Conservation (phyloP, 2,888 invertebrate genomes). For the Philhelius pedissequus region DNA sequence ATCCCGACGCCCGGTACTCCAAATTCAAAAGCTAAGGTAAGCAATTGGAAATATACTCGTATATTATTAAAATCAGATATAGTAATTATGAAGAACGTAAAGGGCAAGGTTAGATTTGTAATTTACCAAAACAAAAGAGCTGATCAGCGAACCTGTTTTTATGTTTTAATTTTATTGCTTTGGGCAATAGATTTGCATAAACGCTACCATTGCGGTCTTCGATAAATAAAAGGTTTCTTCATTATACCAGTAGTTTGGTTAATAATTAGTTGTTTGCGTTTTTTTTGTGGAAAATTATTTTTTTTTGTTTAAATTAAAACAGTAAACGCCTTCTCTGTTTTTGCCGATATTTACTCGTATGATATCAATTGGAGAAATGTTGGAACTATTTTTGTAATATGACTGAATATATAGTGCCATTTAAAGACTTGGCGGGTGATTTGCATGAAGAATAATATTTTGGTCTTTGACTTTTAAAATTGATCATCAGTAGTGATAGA, state of each 20-base stretch:
- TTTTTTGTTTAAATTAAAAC: not conserved
- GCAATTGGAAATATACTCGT: conserved; percentile 22
- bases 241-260: not conserved
- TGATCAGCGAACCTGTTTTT: conserved; percentile 33
- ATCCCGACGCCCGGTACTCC: conserved; percentile 88
- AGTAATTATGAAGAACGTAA: not conserved
- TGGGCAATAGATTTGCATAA: not conserved
- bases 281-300: not conserved
- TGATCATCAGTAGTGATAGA: too few relatives aligned
- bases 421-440: too few relatives aligned
- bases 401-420: too few relatives aligned
- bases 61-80: conserved; percentile 3
- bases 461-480: too few relatives aligned
- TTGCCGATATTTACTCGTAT: not conserved
- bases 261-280: not conserved
- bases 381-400: not conserved
- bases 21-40: conserved; percentile 89
- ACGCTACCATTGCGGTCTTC: not conserved
- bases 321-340: not conserved
- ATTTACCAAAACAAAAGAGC: conserved; percentile 47
- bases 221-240: not conserved
- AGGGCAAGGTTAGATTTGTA: conserved; percentile 15
- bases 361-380: not conserved
- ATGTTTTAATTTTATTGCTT: not conserved
- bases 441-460: too few relatives aligned